These are phyloP conservation scores for Anoplius nigerrimus DNA, from an alignment of 2,888 invertebrate species.

Conservation along the genomic window DNA sequence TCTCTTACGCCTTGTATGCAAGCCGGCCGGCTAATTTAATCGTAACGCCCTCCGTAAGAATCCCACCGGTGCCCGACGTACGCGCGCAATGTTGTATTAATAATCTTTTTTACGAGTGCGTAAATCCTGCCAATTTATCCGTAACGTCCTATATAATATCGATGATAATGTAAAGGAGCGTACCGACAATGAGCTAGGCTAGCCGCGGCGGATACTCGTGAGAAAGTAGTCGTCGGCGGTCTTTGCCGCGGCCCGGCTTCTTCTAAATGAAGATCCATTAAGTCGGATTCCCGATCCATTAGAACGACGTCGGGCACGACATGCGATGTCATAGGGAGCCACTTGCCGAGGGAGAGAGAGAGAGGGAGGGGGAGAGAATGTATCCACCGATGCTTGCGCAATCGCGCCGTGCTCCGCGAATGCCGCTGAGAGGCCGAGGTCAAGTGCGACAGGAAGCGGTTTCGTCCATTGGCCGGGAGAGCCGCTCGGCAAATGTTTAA, in stretches of 20 bases:
- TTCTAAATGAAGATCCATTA: too few species aligned
- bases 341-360: background rate
- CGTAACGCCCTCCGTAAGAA: constrained; percentile 4
- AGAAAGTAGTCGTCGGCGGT: too few species aligned
- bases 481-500: too few species aligned
- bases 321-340: background rate
- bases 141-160: constrained; percentile 1
- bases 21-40: constrained; percentile 11
- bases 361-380: background rate
- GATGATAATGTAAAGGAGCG: background rate
- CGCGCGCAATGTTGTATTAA: constrained; percentile 6
- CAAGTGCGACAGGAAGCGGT: too few species aligned
- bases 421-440: too few species aligned
- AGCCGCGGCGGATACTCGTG: too few species aligned
- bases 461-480: too few species aligned
- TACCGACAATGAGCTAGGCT: too few species aligned
- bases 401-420: background rate
- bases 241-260: too few species aligned
- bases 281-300: too few species aligned
- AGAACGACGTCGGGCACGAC: too few species aligned
- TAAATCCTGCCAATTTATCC: constrained; percentile 8
- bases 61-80: background rate
- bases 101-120: constrained; percentile 18
- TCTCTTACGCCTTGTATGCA: background rate
- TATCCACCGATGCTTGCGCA: constrained; percentile 3